phyloP scores from a whole-genome alignment of 2,113 vertebrate species.

The Mystacornis crossleyi region DNA sequence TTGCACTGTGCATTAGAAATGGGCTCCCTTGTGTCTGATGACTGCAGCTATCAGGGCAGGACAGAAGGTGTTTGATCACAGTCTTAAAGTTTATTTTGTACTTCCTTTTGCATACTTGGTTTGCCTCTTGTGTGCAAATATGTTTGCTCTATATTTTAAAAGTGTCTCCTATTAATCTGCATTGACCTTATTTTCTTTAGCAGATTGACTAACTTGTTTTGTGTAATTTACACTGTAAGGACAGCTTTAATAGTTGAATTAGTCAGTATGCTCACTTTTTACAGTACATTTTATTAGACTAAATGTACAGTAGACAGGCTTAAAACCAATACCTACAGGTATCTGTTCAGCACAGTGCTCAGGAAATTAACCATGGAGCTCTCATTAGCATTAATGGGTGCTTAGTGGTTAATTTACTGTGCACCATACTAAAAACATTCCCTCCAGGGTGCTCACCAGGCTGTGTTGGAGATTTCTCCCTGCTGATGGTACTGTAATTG shows the following conservation, averaged over 20 bases:
- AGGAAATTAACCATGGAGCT: slow-evolving; percentile 62
- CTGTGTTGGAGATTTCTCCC: slow-evolving; percentile 16
- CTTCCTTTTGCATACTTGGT: background rate
- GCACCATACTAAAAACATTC: slow-evolving; percentile 9
- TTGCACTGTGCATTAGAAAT: background rate
- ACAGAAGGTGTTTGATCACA: background rate
- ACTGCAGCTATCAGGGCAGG: background rate
- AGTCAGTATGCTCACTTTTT: background rate
- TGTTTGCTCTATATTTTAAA: background rate
- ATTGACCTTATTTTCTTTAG: background rate
- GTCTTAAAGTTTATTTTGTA: background rate
- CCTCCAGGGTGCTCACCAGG: slow-evolving; percentile 22
- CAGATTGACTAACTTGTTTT: background rate
- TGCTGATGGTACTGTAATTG: slow-evolving; percentile 5
- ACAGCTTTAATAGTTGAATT: background rate
- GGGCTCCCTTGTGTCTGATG: background rate
- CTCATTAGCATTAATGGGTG: slow-evolving; percentile 66
- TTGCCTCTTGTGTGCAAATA: background rate
- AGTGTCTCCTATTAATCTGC: background rate
- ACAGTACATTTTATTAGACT: background rate
- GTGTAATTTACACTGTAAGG: background rate
- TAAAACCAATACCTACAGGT: slow-evolving; percentile 37
- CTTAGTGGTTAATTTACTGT: slow-evolving; percentile 59
- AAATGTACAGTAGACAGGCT: background rate
- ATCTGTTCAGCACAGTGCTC: slow-evolving; percentile 53